Evolutionary conservation across 2,888 invertebrate species (phyloP), one percentile per base, ranked within the genome.

Genomic region (Agonopterix heracliana): DNA sequence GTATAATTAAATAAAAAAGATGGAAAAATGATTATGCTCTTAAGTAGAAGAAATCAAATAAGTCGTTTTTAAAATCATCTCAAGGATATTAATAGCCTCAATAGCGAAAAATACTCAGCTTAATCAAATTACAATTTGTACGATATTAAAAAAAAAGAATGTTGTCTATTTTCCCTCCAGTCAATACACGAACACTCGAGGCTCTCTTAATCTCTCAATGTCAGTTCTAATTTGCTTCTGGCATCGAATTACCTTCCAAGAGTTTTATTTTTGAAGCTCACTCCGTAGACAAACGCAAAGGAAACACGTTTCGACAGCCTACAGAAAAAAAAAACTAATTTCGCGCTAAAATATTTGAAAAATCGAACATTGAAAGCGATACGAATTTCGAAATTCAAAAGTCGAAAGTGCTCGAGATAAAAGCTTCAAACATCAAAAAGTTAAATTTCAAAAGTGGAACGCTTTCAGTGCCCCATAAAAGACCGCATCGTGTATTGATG

Each of bases 171-270:
- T 68, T 60, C 66, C 57, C 61, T 61, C 57, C 57, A 66, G 63
- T 65, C 70, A 63, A 74, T 73, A 78, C 73, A 69, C 74, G 72
- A 71, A 75, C 72, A 73, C 73, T 65, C 74, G 73, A 69, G 66
- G 61, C 63, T 71, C 74, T 77, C 82, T 81, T 87, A 86, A 88
- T 88, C 81, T 85, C 82, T 88, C 87, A 87, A 81, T 82, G 87
- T 88, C 87, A 77, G 80, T 75, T 77, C 84, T 87, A 86, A 88
- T 88, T 88, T 88, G 78, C 73, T 70, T 68, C 72, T 64, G 68
- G 82, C 77, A 74, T 88, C 87, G 77, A 73, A 80, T 87, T 88
- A 85, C 86, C 74, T 81, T 77, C 76, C 69, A 69, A 75, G 80
- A 75, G 77, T 82, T 84, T 84, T 87, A 81, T 86, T 86, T 85